Evolutionary conservation across 2,797 vertebrate genomes (phyloP).

Genomic region (Eulemur mongoz): DNA sequence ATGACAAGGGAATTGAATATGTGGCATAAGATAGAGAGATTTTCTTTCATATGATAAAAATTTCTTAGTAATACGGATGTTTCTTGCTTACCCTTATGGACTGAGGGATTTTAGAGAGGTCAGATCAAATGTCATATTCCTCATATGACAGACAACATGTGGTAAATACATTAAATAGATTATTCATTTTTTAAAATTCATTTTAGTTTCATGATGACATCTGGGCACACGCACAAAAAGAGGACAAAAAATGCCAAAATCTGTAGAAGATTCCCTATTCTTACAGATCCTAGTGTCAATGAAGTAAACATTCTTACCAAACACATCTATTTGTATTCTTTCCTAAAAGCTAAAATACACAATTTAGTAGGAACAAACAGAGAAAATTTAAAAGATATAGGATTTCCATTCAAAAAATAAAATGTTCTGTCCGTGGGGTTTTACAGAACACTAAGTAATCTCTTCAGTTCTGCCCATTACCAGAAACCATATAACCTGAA

Average conservation of each 20-base stretch:
- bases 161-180: conserved; percentile 64
- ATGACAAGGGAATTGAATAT: conserved; percentile 85
- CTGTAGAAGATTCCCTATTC: conserved; percentile 51
- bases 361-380: conserved; percentile 67
- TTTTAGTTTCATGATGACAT: conserved; percentile 70
- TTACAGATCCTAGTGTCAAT: conserved; percentile 49
- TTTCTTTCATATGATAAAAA: conserved; percentile 79
- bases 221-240: conserved; percentile 59
- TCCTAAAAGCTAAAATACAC: conserved; percentile 56
- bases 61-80: conserved; percentile 70
- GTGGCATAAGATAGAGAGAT: conserved; percentile 79
- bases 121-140: conserved; percentile 24
- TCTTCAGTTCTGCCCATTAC: neutral
- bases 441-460: conserved; percentile 46
- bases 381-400: conserved; percentile 49
- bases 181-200: conserved; percentile 64
- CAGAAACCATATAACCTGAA: neutral
- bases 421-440: conserved; percentile 12
- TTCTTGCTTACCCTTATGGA: conserved; percentile 67
- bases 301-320: conserved; percentile 69
- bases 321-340: conserved; percentile 60
- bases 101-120: conserved; percentile 52
- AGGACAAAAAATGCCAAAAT: conserved; percentile 35
- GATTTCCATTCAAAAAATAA: conserved; percentile 43
- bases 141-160: conserved; percentile 67